Base-by-base conservation (phyloP, 2,797 vertebrate genomes). In the Mallotus villosus region DNA sequence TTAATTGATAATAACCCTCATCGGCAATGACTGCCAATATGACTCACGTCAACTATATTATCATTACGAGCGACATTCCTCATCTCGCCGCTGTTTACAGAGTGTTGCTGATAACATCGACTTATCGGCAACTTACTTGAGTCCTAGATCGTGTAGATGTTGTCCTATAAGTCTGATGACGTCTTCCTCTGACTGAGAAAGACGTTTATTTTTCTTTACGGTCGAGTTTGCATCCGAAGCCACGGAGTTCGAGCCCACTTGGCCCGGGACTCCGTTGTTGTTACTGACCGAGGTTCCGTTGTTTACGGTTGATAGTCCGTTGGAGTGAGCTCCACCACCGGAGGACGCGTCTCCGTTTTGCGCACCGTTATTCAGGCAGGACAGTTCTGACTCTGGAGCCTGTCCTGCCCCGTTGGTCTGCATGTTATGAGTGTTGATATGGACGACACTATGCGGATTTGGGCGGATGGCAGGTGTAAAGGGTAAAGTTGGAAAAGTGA, bases 151-250 rank as follows among this genome's bases (percentile, higher is more conserved):
- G 84, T 97, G 95, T 51, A 99, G 89, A 91, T 98, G 97, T 78
- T 99, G 97, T 80, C 97, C 97, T 77, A 99, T 97, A 59, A 99
- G 93, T 80, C 97, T 80, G 88, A 99, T 97, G 80, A 98, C 96
- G 78, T 98, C 97, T 90, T 99, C 97, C 72, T 99, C 97, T 0
- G 92, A 94, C 92, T 95, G 95, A 58, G 95, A 96, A 73, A 97
- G 93, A 5, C 95, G 88, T 81, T 97, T 97, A 92, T 97, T 97
- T 91, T 96, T 97, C 87, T 95, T 97, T 53, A 91, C 85, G 80
- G 88, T 86, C 59, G 92, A 90, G 76, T 91, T 91, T 32, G 85
- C 82, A 1, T 92, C 91, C 61, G 90, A 73, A n/a, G 87, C 61
- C 72, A 86, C 80, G 27, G 88, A 78, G 79, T 90, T 82, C 19